phyloP scores from a whole-genome alignment of 2,888 invertebrate genomes.

The Lithophane ornitopus region DNA sequence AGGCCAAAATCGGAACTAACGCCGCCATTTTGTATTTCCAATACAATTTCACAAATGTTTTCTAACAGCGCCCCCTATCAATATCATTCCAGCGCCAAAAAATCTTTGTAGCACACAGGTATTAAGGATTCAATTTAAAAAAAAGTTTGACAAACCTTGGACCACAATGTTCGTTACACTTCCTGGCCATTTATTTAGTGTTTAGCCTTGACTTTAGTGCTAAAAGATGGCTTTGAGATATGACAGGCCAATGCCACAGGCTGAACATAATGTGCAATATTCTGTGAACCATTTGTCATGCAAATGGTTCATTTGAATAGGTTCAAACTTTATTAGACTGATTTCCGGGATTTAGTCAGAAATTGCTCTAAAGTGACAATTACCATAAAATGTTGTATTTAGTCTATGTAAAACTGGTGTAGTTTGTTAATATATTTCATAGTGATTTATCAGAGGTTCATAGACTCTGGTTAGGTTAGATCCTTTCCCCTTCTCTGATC shows the following conservation, averaged over 20 bases:
- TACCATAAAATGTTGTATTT: neutral
- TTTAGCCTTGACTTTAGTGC: conserved; percentile 61
- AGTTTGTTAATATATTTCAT: neutral
- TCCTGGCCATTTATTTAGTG: conserved; percentile 59
- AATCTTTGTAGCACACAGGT: too few species aligned
- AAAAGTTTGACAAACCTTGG: conserved; percentile 43
- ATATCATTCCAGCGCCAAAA: neutral
- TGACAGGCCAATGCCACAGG: conserved; percentile 47
- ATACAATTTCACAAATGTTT: neutral
- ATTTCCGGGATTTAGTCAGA: conserved; percentile 3
- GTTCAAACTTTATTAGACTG: neutral
- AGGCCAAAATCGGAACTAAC: neutral
- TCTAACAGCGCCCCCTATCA: neutral
- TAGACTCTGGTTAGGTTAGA: neutral
- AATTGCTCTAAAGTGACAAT: neutral
- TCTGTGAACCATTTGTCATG: neutral
- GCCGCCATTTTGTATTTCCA: neutral
- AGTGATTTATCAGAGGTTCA: neutral
- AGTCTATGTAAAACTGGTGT: neutral
- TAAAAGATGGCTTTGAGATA: conserved; percentile 63
- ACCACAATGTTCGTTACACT: conserved; percentile 37
- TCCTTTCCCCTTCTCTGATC: too few species aligned
- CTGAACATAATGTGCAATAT: conserved; percentile 34
- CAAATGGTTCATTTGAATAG: conserved; percentile 6
- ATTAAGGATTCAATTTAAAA: too few species aligned